Base-by-base conservation (phyloP, 2,888 invertebrate species). In the Hecatera dysodea region DNA sequence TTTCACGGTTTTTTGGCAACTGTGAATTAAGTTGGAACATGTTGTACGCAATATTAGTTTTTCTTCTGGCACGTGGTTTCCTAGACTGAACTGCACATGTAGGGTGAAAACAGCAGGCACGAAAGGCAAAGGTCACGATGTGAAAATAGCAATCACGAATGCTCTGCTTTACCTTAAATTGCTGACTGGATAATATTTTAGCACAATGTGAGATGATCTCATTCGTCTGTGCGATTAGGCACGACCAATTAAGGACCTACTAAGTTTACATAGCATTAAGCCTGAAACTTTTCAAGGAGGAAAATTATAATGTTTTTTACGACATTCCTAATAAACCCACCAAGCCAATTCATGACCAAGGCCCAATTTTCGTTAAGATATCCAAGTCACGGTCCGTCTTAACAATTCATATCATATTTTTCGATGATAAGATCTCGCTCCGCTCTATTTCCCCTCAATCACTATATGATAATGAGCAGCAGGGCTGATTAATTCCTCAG, bases 391-490 rank as follows among this genome's bases (percentile, higher is more conserved):
- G n/a, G 12, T 36, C n/a, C n/a, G n/a, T 59, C 19, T 42, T 15
- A 19, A 2, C 22, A 15, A 36, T 60, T 39, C 29, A 48, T 52
- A 24, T 62, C 11, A 59, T 62, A 24, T 62, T 19, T n/a, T 29
- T 39, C 48, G 46, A 74, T 79, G 80, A 57, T 42, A 53, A 46
- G 52, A 44, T 24, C 9, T 50, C 2, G 60, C 46, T 57, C 27
- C 68, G 44, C 63, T 68, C 68, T 79, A 62, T 65, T 62, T 59
- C 61, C 19, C 53, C 75, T 52, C 60, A 33, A 71, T 80, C 60
- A 64, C n/a, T 71, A 80, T 80, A 80, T 80, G 64, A 33, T 65
- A 67, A 78, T 80, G n/a, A 44, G 24, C 46, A 39, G 52, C 59
- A 55, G 15, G 19, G 33, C 71, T 80, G 48, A 71, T 75, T 67